These are phyloP conservation scores for Dipodomys stephensi DNA, from an alignment of 2,113 vertebrate species.

Conservation along the genomic window DNA sequence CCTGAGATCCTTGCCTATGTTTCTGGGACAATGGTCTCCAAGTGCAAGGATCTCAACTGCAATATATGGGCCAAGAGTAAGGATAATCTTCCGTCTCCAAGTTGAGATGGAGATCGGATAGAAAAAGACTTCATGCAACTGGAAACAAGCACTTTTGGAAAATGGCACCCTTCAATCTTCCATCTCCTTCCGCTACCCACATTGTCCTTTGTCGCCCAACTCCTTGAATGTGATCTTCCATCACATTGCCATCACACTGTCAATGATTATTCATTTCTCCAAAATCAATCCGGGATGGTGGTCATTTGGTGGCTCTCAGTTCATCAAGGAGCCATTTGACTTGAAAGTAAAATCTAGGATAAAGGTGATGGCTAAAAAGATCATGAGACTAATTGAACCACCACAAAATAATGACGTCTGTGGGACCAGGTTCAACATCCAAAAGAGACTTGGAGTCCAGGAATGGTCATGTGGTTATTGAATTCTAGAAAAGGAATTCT, in stretches of 20 bases:
- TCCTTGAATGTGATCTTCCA: not conserved
- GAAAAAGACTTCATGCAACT: not conserved
- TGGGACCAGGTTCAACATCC: constrained; percentile 75
- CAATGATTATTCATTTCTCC: constrained; percentile 12
- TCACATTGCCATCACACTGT: not conserved
- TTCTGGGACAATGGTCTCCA: not conserved
- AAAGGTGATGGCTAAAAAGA: not conserved
- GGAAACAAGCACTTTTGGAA: not conserved
- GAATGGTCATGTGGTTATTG: constrained; percentile 73
- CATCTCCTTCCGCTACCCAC: too few species aligned
- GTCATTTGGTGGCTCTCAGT: not conserved
- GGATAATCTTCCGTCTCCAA: not conserved
- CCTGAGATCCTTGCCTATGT: not conserved
- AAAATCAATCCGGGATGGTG: not conserved
- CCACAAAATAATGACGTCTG: constrained; percentile 13
- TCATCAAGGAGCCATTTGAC: not conserved
- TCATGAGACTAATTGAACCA: constrained; percentile 39
- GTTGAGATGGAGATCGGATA: not conserved
- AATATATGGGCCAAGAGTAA: not conserved
- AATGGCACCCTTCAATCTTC: not conserved
- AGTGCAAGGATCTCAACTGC: not conserved
- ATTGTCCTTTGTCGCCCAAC: not conserved
- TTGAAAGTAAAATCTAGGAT: constrained; percentile 43
- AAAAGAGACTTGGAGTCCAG: constrained; percentile 60
- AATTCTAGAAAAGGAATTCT: constrained; percentile 79